Conservation (phyloP, 1,140 invertebrate genomes). For the Caenorhabditis inopinata region DNA sequence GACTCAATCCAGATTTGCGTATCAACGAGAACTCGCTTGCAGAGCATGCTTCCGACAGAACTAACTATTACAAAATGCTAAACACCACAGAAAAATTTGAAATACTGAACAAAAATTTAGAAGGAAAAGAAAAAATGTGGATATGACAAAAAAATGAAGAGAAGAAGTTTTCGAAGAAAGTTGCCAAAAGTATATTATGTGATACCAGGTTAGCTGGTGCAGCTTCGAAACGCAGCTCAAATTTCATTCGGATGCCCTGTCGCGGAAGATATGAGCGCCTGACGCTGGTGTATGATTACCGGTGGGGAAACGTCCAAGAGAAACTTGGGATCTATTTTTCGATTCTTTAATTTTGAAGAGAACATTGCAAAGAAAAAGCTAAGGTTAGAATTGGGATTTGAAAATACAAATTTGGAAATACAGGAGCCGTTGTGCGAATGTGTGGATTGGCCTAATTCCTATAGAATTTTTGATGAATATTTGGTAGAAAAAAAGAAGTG, state of each 20-base stretch:
- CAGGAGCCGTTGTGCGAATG: background rate
- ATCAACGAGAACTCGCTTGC: background rate
- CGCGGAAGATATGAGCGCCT: constrained; percentile 26
- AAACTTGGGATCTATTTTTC: background rate
- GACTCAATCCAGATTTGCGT: background rate
- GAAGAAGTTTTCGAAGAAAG: background rate
- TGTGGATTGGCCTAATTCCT: background rate
- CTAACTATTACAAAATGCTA: background rate
- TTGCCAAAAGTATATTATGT: constrained; percentile 34
- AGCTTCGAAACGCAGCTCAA: constrained; percentile 22
- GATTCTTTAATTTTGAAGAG: background rate
- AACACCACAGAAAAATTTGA: background rate
- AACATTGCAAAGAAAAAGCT: background rate
- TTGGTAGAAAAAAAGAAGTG: constrained; percentile 15
- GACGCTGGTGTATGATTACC: constrained; percentile 31
- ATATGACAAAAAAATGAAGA: background rate
- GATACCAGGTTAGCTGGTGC: constrained; percentile 31
- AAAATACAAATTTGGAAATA: background rate
- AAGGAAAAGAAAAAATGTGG: background rate
- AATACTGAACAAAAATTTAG: background rate
- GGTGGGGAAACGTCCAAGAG: constrained; percentile 10
- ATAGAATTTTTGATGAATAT: constrained; percentile 2
- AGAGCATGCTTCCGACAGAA: background rate
- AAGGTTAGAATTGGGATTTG: background rate
- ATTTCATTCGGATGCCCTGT: constrained; percentile 33